A percentile compares a stretch with the other conserved stretches of the same genome.
phyloP scores from a whole-genome alignment of 2,888 invertebrate genomes.

The Shargacucullia verbasci region DNA sequence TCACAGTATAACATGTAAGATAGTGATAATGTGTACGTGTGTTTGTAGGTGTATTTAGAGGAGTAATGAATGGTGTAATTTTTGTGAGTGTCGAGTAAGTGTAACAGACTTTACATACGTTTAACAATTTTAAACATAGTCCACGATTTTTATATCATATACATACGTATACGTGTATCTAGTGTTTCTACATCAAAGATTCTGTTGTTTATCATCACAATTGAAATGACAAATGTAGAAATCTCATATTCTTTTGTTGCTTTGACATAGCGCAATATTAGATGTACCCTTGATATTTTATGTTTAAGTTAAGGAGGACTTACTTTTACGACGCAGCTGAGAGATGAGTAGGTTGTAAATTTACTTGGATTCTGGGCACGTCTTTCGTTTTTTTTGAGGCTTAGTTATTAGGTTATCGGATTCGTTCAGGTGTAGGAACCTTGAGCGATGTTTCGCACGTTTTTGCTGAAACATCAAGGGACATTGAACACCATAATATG shows the following conservation, averaged over 20 bases:
- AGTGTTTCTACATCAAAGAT: not conserved
- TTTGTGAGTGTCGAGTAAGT: too few relatives aligned
- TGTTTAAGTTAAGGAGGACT: conserved; percentile 30
- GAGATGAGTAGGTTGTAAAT: conserved; percentile 21
- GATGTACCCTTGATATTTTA: conserved; percentile 36
- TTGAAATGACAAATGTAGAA: conserved; percentile 39
- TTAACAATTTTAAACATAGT: too few relatives aligned
- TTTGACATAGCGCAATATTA: conserved; percentile 20
- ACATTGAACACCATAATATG: too few relatives aligned
- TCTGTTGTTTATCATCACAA: conserved; percentile 28
- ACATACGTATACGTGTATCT: too few relatives aligned
- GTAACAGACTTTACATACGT: too few relatives aligned
- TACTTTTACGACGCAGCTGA: conserved; percentile 23
- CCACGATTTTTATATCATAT: too few relatives aligned
- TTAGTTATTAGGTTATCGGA: not conserved
- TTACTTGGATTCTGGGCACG: conserved; percentile 21
- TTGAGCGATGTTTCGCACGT: conserved; percentile 6
- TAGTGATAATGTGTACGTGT: too few relatives aligned
- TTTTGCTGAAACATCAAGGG: not conserved
- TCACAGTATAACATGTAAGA: too few relatives aligned
- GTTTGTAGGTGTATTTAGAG: too few relatives aligned
- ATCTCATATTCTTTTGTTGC: conserved; percentile 47
- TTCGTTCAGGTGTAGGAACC: conserved; percentile 4
- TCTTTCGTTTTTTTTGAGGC: conserved; percentile 19
- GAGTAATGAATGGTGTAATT: too few relatives aligned